Evolutionary conservation across 2,113 vertebrate genomes (phyloP), one percentile per base, ranked within the genome.

Genomic region (Rhombomys opimus): DNA sequence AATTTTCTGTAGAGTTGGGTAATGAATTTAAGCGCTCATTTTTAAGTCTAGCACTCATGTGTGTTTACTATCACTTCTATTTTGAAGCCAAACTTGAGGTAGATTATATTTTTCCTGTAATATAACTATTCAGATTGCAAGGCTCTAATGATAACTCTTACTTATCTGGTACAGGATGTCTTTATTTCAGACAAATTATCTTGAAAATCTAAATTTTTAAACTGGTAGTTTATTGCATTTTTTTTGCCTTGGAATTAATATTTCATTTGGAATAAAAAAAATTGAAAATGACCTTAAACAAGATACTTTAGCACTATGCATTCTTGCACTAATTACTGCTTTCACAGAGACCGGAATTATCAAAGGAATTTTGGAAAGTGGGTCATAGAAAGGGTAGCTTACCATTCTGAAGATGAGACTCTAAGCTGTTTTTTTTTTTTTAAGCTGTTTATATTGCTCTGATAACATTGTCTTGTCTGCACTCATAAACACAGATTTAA

Each of bases 251-350:
- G 57, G 57, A 77, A 88, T 61, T 92, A 89, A 23, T 10, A 63
- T 89, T 96, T 91, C 35, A 93, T 78, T 35, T 81, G 38, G 23
- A 89, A 82, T 59, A 70, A 91, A 78, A 85, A 92, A 32, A 90
- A 35, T 75, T 73, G 38, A 96, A 61, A 96, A 91, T 23, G 95
- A 96, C 89, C 38, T 94, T 90, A 91, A 90, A 88, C 63, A 77
- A 81, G 61, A 86, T 93, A 80, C 2, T 82, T 95, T 94, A 57
- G 12, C 76, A 50, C 7, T 67, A 12, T 92, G 14, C 82, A 61
- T 90, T 80, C 75, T 90, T 90, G 35, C 30, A 30, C 75, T 85
- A 93, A 95, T 91, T 90, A 73, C 35, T 15, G 25, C 17, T 59
- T 46, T 77, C 65, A 68, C n/a, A 52, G 76, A 96, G 27, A 41